phyloP scores from a whole-genome alignment of 2,797 vertebrate species.

The Lagocephalus sceleratus region DNA sequence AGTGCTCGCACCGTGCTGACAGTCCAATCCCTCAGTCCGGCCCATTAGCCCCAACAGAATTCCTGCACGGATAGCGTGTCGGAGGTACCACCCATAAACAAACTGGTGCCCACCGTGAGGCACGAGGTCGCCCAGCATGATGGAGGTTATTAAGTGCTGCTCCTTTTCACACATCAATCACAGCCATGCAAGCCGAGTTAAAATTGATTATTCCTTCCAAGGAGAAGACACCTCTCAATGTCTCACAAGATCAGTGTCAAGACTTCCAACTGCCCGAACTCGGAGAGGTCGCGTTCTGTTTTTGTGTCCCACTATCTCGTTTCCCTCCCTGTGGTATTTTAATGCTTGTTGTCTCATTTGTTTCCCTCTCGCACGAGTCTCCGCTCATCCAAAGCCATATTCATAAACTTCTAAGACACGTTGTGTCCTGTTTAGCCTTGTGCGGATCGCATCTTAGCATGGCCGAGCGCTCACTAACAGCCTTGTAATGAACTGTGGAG shows the following conservation, averaged over 20 bases:
- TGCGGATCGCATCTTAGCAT: constrained; percentile 23
- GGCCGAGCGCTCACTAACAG: constrained; percentile 39
- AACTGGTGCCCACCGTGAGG: constrained; percentile 67
- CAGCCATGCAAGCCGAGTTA: constrained; percentile 53
- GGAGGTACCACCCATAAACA: constrained; percentile 85
- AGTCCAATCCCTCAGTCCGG: constrained; percentile 90
- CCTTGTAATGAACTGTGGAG: constrained; percentile 44
- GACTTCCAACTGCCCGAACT: constrained; percentile 49
- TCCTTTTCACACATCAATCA: constrained; percentile 75
- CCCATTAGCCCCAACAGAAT: constrained; percentile 80
- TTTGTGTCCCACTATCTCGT: constrained; percentile 28
- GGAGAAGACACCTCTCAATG: constrained; percentile 62
- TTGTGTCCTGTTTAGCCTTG: constrained; percentile 33
- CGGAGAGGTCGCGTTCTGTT: constrained; percentile 60
- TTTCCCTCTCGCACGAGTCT: constrained; percentile 2
- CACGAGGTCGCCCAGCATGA: constrained; percentile 65
- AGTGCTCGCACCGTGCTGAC: constrained; percentile 83
- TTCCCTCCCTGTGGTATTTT: constrained; percentile 22
- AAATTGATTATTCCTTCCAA: constrained; percentile 71
- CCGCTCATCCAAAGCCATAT: constrained; percentile 12
- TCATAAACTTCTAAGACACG: constrained; percentile 38
- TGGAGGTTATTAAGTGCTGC: constrained; percentile 79
- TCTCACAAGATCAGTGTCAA: constrained; percentile 71
- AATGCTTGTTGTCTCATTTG: background rate
- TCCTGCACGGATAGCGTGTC: constrained; percentile 78